Conservation (phyloP, 1,140 invertebrate genomes). For the Drosophila sp. region DNA sequence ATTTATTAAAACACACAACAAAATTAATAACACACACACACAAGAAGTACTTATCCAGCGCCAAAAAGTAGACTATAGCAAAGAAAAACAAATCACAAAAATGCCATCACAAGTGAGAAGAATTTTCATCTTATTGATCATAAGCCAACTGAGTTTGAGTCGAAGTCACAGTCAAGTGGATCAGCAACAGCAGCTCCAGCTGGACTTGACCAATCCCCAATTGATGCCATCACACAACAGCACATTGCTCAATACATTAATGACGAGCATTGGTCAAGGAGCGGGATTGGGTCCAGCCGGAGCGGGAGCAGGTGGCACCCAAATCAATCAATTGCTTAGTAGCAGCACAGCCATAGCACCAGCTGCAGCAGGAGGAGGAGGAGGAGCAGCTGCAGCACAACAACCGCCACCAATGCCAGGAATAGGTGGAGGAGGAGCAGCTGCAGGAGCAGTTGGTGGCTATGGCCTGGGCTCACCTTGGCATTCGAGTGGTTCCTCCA, state of each 20-base stretch:
- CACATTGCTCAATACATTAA: conserved; percentile 57
- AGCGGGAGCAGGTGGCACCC: conserved; percentile 35
- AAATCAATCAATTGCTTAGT: conserved; percentile 60
- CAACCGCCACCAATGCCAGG: conserved; percentile 11
- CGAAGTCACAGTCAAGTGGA: conserved; percentile 64
- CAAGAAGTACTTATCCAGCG: conserved; percentile 48
- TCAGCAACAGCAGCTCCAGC: conserved; percentile 53
- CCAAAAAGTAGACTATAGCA: conserved; percentile 73
- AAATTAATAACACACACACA: conserved; percentile 23
- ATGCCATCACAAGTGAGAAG: conserved; percentile 42
- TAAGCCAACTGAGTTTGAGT: conserved; percentile 55
- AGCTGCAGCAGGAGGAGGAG: conserved; percentile 24
- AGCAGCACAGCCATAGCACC: conserved; percentile 58
- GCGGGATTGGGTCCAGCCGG: not conserved
- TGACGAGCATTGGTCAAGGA: conserved; percentile 33
- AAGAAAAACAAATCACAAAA: conserved; percentile 33
- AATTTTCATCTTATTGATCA: conserved; percentile 41
- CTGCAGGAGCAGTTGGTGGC: conserved; percentile 24
- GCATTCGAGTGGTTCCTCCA: conserved; percentile 30
- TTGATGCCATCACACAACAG: conserved; percentile 51
- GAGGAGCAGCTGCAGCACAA: conserved; percentile 14
- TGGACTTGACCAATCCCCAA: conserved; percentile 41
- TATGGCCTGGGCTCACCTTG: conserved; percentile 27
- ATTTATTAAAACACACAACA: conserved; percentile 67
- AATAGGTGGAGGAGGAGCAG: conserved; percentile 1